A percentile compares a stretch with the other conserved stretches of the same genome.
These are phyloP conservation scores for Amphimallon solstitiale DNA, from an alignment of 2,888 invertebrate species.

Conservation along the genomic window DNA sequence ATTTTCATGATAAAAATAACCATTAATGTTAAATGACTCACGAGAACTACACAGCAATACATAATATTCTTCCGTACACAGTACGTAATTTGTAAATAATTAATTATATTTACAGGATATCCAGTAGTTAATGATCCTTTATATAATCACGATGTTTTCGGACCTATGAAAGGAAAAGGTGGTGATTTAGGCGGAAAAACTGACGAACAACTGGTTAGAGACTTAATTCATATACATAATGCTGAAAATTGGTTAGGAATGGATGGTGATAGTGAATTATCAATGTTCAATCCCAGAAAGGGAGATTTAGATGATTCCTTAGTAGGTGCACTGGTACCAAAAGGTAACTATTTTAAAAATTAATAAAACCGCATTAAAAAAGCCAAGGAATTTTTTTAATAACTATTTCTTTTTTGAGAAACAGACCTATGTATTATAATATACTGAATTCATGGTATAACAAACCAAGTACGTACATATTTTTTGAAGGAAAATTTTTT, in stretches of 20 bases:
- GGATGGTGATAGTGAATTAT: conserved; percentile 87
- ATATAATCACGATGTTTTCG: conserved; percentile 96
- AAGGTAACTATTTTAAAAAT: too few species aligned
- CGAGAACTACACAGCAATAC: too few species aligned
- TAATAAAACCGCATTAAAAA: too few species aligned
- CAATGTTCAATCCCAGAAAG: conserved; percentile 79
- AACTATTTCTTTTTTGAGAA: too few species aligned
- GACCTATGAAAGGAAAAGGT: conserved; percentile 89
- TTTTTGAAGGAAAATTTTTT: too few species aligned
- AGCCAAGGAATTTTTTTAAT: too few species aligned
- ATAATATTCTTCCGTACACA: background rate
- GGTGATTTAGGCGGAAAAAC: conserved; percentile 89
- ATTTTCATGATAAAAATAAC: too few species aligned
- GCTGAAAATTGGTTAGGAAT: conserved; percentile 94
- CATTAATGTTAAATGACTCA: too few species aligned
- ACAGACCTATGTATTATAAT: too few species aligned
- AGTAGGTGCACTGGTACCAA: conserved; percentile 59
- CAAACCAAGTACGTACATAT: too few species aligned
- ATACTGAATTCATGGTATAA: too few species aligned
- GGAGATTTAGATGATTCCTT: conserved; percentile 70
- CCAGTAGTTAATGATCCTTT: conserved; percentile 98
- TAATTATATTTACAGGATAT: conserved; percentile 71
- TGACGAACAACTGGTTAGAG: conserved; percentile 87
- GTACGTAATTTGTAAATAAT: conserved; percentile 15
- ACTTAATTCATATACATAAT: conserved; percentile 91